Percentiles rank a stretch among this genome's conserved stretches.
These are phyloP conservation scores for Benitochromis conjunctus DNA, from an alignment of 2,113 vertebrate genomes.

Conservation along the genomic window DNA sequence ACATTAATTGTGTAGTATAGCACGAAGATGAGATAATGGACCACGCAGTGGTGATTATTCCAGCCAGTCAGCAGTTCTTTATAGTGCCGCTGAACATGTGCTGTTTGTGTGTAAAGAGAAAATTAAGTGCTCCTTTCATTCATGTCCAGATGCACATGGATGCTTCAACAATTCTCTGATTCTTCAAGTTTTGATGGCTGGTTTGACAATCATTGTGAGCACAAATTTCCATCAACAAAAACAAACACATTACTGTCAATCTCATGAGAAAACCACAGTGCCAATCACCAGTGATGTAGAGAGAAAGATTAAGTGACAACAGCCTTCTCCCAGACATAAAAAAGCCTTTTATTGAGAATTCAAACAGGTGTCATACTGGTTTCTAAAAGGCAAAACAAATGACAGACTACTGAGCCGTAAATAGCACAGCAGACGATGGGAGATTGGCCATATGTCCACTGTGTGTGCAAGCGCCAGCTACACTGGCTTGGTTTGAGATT, in stretches of 20 bases:
- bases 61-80: not conserved
- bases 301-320: constrained; percentile 46
- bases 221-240: constrained; percentile 17
- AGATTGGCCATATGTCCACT: constrained; percentile 72
- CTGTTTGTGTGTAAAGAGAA: not conserved
- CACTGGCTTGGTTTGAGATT: constrained; percentile 53
- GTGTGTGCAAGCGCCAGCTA: constrained; percentile 51
- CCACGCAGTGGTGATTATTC: not conserved
- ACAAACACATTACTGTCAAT: constrained; percentile 2
- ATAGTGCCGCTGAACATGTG: not conserved
- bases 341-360: constrained; percentile 67
- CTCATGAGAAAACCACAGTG: constrained; percentile 11
- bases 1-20: not conserved
- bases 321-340: constrained; percentile 49
- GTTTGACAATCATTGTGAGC: constrained; percentile 27
- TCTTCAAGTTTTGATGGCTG: constrained; percentile 19
- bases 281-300: constrained; percentile 35
- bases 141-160: constrained; percentile 13
- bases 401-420: constrained; percentile 70
- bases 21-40: not conserved
- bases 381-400: constrained; percentile 62
- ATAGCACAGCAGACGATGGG: constrained; percentile 69
- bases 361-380: constrained; percentile 74
- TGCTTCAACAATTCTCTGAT: constrained; percentile 18
- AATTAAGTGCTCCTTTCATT: constrained; percentile 5